phyloP scores from a whole-genome alignment of 1,140 invertebrate genomes.

The Formica exsecta region DNA sequence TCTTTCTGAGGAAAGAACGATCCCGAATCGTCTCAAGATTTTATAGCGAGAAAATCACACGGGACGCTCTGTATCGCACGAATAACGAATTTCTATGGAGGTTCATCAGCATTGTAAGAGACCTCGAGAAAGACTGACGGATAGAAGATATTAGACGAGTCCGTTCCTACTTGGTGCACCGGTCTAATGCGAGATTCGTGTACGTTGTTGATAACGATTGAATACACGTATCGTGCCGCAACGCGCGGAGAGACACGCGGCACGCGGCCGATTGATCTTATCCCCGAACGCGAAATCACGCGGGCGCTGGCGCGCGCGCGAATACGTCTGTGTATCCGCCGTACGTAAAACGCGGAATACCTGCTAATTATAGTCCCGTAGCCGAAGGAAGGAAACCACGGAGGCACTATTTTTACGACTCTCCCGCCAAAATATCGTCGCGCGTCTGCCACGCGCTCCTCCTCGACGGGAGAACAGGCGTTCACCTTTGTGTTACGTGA shows the following conservation, averaged over 20 bases:
- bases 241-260: not conserved
- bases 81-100: constrained; percentile 14
- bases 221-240: not conserved
- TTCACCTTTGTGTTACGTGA: constrained; percentile 67
- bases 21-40: not conserved
- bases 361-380: constrained; percentile 81
- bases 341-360: constrained; percentile 79
- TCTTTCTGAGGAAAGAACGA: not conserved
- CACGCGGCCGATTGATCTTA: constrained; percentile 56
- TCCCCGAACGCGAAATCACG: constrained; percentile 59
- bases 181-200: constrained; percentile 77
- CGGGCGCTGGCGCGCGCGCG: constrained; percentile 64
- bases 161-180: constrained; percentile 57
- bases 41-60: not conserved
- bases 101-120: constrained; percentile 22
- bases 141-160: constrained; percentile 14
- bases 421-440: constrained; percentile 79
- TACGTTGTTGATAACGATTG: constrained; percentile 63
- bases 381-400: constrained; percentile 81
- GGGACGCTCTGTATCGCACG: not conserved
- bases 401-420: constrained; percentile 82
- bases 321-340: constrained; percentile 77
- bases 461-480: constrained; percentile 62
- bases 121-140: constrained; percentile 14
- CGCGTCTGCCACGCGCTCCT: constrained; percentile 73